Percentiles rank a stretch among this genome's conserved stretches.
Evolutionary conservation across 1,140 invertebrate species (phyloP).

Genomic region (Drosophila grimshawi): DNA sequence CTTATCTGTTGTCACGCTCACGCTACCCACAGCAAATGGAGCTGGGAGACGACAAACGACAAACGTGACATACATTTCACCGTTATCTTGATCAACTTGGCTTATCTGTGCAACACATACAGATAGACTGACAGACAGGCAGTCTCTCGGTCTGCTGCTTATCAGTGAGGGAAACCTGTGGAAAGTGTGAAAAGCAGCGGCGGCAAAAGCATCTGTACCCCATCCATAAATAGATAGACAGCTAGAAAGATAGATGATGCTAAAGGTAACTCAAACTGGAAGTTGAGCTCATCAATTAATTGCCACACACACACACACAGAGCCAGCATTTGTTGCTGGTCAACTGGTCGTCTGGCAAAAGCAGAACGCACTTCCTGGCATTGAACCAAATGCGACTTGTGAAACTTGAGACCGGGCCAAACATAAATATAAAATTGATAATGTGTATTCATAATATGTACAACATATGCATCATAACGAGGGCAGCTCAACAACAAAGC

Average conservation of each 20-base stretch:
- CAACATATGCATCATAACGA: conserved; percentile 12
- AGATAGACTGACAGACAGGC: neutral
- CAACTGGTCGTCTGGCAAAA: conserved; percentile 46
- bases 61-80: conserved; percentile 76
- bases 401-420: conserved; percentile 67
- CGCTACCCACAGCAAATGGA: conserved; percentile 40
- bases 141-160: conserved; percentile 33
- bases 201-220: conserved; percentile 26
- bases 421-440: conserved; percentile 47
- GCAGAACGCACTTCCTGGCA: conserved; percentile 79
- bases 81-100: conserved; percentile 62
- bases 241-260: conserved; percentile 16
- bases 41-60: conserved; percentile 42
- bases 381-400: conserved; percentile 72
- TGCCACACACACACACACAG: neutral
- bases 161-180: conserved; percentile 32
- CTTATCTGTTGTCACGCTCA: conserved; percentile 57
- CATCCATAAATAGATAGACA: conserved; percentile 17
- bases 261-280: conserved; percentile 52
- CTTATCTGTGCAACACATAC: conserved; percentile 45
- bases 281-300: conserved; percentile 61
- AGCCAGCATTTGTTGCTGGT: conserved; percentile 59
- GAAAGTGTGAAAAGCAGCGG: conserved; percentile 16
- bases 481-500: conserved; percentile 27
- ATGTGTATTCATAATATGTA: conserved; percentile 8